phyloP scores from a whole-genome alignment of 2,797 vertebrate genomes.

The Erethizon dorsatum region DNA sequence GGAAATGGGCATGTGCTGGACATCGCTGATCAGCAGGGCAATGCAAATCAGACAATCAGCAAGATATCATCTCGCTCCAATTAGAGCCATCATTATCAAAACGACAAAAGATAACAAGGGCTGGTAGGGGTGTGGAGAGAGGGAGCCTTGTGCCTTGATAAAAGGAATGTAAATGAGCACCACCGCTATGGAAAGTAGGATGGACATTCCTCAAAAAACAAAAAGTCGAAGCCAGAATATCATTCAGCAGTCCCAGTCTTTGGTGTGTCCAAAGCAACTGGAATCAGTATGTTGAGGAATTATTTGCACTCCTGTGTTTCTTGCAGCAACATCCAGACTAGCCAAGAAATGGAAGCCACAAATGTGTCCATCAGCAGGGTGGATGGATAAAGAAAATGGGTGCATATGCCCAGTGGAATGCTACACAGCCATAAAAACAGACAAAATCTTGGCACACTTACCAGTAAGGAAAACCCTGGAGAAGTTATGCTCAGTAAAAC shows the following conservation, averaged over 20 bases:
- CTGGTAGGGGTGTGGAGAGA: no score
- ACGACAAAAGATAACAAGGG: no score
- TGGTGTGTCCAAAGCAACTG: no score
- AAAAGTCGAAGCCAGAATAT: rapidly evolving
- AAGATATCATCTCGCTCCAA: background rate
- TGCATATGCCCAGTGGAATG: background rate
- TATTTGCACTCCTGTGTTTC: no score
- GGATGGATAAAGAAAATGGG: no score
- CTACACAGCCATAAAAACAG: background rate
- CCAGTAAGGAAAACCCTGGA: background rate
- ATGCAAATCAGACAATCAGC: background rate
- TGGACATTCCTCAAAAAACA: background rate
- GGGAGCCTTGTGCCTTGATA: rapidly evolving
- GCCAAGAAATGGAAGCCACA: no score
- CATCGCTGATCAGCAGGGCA: background rate
- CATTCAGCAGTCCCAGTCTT: no score
- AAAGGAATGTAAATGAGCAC: rapidly evolving
- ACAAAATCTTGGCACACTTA: rapidly evolving
- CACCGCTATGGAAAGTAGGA: background rate
- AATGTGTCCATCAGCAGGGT: background rate
- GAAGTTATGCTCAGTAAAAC: background rate
- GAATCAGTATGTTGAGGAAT: no score
- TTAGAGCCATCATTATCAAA: background rate
- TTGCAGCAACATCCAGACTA: no score
- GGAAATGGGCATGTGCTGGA: no score